Evolutionary conservation across 2,113 vertebrate species (phyloP), one percentile per base, ranked within the genome.

Genomic region (Chionomys nivalis): DNA sequence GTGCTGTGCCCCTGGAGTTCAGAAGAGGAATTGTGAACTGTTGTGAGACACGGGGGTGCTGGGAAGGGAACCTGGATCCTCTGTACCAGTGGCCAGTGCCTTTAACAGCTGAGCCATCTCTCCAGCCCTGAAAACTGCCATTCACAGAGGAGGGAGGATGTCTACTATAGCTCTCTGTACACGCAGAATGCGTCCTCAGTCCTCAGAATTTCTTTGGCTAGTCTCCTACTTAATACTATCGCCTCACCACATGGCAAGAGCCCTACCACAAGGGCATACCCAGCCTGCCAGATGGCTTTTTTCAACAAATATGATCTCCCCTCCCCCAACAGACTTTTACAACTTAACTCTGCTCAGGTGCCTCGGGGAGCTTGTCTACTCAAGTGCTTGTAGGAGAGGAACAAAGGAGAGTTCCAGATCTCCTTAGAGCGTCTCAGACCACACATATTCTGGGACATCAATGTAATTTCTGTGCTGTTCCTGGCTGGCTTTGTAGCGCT

Each of bases 371-470:
- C 55, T 52, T 87, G 28, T 77, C 49, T 73, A 31, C 5, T 49
- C 16, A 44, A 2, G 65, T 2, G 47, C n/a, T 14, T 85, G 61
- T 39, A 90, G 79, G 39, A 87, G 75, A 93, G 87, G 61, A 76
- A 47, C 16, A 79, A 68, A 4, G n/a, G 63, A 23, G 36, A 17
- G 9, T 52, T 65, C 39, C 31, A 42, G 91, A 61, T 79, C 58
- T 97, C 93, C 79, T 97, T 94, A 98, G 49, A 97, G 95, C 0
- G 90, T 96, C 44, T 89, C 96, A 16, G 97, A 97, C 96, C 97
- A 97, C 87, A 97, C 28, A 21, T 97, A 97, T 14, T 94, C 87
- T 0, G 96, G 97, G 0, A 52, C 68, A 0, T 65, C 89, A 0
- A 26, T 8, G 78, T 61, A 24, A 16, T 31, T 73, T 24, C 92